Conservation (phyloP, 2,113 vertebrate genomes). For the Sphyrna mokarran region DNA sequence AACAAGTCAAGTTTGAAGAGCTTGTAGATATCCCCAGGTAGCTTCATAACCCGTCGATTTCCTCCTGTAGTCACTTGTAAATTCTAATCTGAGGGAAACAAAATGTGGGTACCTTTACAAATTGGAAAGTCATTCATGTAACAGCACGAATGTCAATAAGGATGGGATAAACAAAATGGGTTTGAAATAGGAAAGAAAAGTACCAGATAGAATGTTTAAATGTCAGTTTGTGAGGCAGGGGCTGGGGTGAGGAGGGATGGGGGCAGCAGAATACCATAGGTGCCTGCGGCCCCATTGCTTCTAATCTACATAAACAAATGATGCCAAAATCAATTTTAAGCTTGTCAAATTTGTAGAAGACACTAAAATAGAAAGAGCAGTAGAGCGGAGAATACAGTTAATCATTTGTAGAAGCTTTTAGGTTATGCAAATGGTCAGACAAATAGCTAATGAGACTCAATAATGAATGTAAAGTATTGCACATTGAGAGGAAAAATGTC, state of each 20-base stretch:
- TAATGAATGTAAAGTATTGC: slow-evolving; percentile 31
- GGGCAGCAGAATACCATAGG: neutral
- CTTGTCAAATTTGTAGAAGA: slow-evolving; percentile 36
- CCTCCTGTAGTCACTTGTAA: neutral
- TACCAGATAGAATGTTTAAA: neutral
- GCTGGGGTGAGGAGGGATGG: neutral
- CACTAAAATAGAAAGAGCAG: slow-evolving; percentile 35
- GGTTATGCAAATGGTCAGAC: slow-evolving; percentile 32
- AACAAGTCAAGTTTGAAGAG: neutral
- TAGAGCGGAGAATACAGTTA: slow-evolving; percentile 32
- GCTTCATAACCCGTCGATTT: neutral
- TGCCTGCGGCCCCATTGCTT: neutral
- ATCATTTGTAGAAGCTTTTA: slow-evolving; percentile 32
- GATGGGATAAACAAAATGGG: neutral
- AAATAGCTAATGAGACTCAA: slow-evolving; percentile 36
- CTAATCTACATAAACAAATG: slow-evolving; percentile 30
- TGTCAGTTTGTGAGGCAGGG: neutral
- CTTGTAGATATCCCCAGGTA: neutral
- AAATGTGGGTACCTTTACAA: neutral
- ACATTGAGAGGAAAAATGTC: slow-evolving; percentile 7
- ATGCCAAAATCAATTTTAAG: slow-evolving; percentile 35
- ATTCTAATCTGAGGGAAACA: neutral
- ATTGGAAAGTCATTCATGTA: neutral
- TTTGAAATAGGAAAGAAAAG: neutral
- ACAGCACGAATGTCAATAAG: neutral